Evolutionary conservation across 2,113 vertebrate genomes (phyloP).

Genomic region (Brienomyrus brachyistius): DNA sequence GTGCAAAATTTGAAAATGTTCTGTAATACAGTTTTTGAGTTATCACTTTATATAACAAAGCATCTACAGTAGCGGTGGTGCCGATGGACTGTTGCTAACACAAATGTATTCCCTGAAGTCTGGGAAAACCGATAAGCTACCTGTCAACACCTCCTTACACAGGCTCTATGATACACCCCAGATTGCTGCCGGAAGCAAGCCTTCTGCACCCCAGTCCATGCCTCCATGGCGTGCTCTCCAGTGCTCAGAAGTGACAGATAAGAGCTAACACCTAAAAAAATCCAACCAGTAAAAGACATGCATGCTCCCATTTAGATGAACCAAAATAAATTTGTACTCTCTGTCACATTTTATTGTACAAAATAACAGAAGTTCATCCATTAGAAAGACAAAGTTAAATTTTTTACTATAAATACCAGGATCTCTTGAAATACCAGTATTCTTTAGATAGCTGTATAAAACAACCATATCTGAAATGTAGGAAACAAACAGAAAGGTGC

Average conservation of each 20-base stretch:
- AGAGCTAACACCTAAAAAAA: not conserved
- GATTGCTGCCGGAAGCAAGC: not conserved
- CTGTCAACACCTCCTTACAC: not conserved
- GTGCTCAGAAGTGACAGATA: not conserved
- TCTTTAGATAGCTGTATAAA: not conserved
- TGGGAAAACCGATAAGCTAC: not conserved
- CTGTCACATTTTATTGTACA: not conserved
- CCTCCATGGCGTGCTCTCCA: not conserved
- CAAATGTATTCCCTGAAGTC: not conserved
- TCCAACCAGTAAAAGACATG: not conserved
- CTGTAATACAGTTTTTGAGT: not conserved
- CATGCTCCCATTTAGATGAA: not conserved
- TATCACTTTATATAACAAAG: not conserved
- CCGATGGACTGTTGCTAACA: not conserved
- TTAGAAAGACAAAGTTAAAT: not conserved
- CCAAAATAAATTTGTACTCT: not conserved
- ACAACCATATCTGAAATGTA: not conserved
- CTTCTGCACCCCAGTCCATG: not conserved
- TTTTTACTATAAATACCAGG: not conserved
- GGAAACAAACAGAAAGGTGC: not conserved
- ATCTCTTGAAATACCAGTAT: not conserved
- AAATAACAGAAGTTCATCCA: not conserved
- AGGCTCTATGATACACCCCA: not conserved
- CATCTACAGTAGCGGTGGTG: not conserved
- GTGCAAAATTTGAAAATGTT: not conserved